These are phyloP conservation scores for Phylloscopus collybita DNA, from an alignment of 2,797 vertebrate species.

Conservation along the genomic window DNA sequence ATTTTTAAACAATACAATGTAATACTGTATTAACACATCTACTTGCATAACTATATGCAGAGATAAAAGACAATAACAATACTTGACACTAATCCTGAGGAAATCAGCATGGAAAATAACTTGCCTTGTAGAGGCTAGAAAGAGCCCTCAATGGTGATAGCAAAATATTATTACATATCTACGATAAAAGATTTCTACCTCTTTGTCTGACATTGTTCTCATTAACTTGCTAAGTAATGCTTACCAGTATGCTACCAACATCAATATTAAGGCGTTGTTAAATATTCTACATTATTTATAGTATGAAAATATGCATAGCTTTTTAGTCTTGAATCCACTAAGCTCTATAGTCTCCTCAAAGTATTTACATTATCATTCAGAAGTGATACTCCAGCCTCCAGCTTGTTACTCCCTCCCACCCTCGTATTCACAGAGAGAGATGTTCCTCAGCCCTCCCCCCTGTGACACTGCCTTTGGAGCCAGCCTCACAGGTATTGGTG, in stretches of 20 bases:
- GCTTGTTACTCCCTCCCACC: not conserved
- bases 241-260: constrained; percentile 14
- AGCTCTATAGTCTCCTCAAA: not conserved
- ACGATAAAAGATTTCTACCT: constrained; percentile 48
- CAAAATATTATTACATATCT: constrained; percentile 27
- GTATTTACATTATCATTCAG: constrained; percentile 11
- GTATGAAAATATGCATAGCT: constrained; percentile 31
- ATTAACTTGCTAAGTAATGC: constrained; percentile 59
- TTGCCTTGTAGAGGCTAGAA: constrained; percentile 30
- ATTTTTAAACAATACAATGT: constrained; percentile 53
- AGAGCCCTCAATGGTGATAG: not conserved
- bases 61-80: constrained; percentile 42
- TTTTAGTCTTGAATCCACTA: constrained; percentile 7
- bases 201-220: constrained; percentile 57
- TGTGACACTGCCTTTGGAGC: not conserved
- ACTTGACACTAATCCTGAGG: constrained; percentile 31
- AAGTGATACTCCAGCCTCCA: not conserved
- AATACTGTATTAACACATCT: constrained; percentile 31
- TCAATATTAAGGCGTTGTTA: constrained; percentile 63
- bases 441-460: not conserved
- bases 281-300: constrained; percentile 65
- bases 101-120: constrained; percentile 47
- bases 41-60: constrained; percentile 16
- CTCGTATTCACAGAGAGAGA: not conserved
- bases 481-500: not conserved